Evolutionary conservation across 2,888 invertebrate species (phyloP).

Genomic region (Drosophila falleni): DNA sequence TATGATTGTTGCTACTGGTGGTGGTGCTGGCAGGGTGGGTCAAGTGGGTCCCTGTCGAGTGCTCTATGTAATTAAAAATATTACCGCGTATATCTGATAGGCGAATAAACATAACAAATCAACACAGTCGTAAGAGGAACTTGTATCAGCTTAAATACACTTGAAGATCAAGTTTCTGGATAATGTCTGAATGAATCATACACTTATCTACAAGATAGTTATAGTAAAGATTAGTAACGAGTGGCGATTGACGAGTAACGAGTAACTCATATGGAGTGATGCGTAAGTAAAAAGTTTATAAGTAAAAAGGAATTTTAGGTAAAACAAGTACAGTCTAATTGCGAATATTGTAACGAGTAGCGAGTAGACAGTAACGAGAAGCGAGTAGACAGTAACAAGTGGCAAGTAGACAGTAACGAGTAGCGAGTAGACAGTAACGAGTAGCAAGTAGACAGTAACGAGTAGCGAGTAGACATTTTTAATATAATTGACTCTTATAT

Average conservation of each 20-base stretch:
- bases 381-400: not conserved
- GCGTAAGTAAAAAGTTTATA: not conserved
- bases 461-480: too few species aligned
- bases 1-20: not conserved
- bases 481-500: too few species aligned
- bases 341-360: not conserved
- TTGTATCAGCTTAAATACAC: conserved; percentile 16
- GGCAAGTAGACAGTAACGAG: too few species aligned
- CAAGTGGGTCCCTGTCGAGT: conserved; percentile 33
- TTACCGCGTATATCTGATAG: conserved; percentile 48
- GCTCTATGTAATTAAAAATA: conserved; percentile 42
- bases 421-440: conserved; percentile 4
- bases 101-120: conserved; percentile 16
- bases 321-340: not conserved
- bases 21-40: conserved; percentile 9
- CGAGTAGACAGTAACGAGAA: conserved; percentile 4
- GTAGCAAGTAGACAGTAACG: not conserved
- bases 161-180: not conserved
- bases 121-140: not conserved
- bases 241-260: not conserved
- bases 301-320: not conserved
- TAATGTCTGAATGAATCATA: conserved; percentile 3
- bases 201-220: not conserved
- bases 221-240: conserved; percentile 1
- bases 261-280: not conserved